Base-by-base conservation (phyloP, 2,888 invertebrate species). In the Carpatolechia fugitivella region DNA sequence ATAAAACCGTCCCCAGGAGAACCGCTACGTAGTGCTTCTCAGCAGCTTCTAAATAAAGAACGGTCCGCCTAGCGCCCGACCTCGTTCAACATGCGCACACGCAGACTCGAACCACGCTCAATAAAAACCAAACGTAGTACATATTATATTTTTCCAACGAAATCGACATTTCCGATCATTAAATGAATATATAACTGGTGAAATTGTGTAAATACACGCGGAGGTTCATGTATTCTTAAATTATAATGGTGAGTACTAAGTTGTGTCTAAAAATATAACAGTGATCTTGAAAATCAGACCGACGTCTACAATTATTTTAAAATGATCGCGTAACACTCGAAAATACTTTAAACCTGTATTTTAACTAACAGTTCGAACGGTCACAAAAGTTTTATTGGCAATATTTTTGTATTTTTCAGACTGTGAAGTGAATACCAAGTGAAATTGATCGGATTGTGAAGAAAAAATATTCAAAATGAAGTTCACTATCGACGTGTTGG, bases 401-500 rank as follows among this genome's bases (percentile, higher is more conserved):
- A 61, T 65, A 53, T 77, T 66, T 72, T 69, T 67, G 60, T 36
- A 14, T 52, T 71, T 86, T 84, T 71, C 87, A 88, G 86, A 81
- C 65, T 56, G 69, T 76, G 74, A 83, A 78, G 82, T 86, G 83
- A 80, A 66, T 71, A 65, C 63, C 65, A 73, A 76, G 81, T 84
- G 83, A 71, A 65, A 65, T 66, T 73, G 47, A 52, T 50, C 62
- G 18, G 8, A n/a, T 14, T 14, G 29, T 29, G 51, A 38, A 51
- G 31, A 50, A 1, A 14, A 18, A 52, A 52, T 10, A 50, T 56
- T 57, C 80, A 85, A 80, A 61, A 91, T 91, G 91, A 90, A 90
- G 83, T 90, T 91, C 70, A 85, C 90, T 0, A 77, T 91, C 49
- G 91, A 91, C 56, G 90, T 91, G 14, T 69, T 91, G 77, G 91